phyloP scores from a whole-genome alignment of 1,140 invertebrate genomes.

The Tetragnatha versicolor region DNA sequence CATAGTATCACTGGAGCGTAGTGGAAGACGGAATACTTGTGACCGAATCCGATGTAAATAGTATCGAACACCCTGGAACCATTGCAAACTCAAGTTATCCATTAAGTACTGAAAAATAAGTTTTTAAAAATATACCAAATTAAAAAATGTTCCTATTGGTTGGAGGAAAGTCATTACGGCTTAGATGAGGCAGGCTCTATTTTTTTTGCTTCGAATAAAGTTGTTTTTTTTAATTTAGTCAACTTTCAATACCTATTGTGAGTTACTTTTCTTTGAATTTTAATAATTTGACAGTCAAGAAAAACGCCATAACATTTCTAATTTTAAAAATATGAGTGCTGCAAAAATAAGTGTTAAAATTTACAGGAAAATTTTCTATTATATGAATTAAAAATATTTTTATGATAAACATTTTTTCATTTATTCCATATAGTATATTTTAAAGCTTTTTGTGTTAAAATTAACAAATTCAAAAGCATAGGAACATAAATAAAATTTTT shows the following conservation, averaged over 20 bases:
- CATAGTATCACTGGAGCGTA: background rate
- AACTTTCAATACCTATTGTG: background rate
- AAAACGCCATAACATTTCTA: no score
- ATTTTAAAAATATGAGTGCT: no score
- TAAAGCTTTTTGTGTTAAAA: no score
- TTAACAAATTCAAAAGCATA: no score
- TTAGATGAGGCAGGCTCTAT: background rate
- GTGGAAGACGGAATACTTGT: constrained; percentile 9
- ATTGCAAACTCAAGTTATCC: background rate
- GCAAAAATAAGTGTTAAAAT: no score
- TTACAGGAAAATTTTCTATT: no score
- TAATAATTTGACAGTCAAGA: no score
- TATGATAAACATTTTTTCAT: no score
- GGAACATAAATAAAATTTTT: no score
- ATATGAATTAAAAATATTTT: no score
- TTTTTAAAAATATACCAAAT: background rate
- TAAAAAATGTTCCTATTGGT: background rate
- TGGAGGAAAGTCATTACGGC: background rate
- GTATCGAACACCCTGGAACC: background rate
- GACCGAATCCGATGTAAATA: constrained; percentile 27
- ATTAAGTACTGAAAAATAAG: background rate
- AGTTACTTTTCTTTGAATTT: background rate
- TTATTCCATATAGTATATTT: no score
- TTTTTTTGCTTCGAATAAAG: background rate
- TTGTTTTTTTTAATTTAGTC: background rate